Base-by-base conservation (phyloP, 2,797 vertebrate genomes). In the Schizothorax lantsangensis region DNA sequence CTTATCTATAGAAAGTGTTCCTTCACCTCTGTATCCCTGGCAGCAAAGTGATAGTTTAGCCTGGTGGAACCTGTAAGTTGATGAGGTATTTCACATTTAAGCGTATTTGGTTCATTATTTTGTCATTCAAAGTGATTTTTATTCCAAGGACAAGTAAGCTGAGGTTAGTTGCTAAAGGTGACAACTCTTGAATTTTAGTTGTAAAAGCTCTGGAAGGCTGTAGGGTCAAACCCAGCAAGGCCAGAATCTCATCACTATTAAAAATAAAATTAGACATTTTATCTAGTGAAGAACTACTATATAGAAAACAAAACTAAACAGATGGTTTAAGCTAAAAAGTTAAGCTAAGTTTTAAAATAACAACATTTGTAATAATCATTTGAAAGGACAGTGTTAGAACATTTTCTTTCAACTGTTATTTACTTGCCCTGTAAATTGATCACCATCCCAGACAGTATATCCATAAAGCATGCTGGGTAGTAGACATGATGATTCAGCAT, bases 1-100 rank as follows among this genome's bases (percentile, higher is more conserved):
- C 89, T 89, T 89, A 84, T 86, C 89, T 83, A 69, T 73, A 87
- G 87, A 89, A 89, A 89, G 81, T 87, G 89, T 85, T 88, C 86
- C 86, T 86, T 89, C 88, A 90, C 89, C 89, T 88, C 80, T 84
- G 88, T 81, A 81, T 87, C 66, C 59, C 74, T 88, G 71, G 47
- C 3, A 33, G 69, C 84, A 73, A 88, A 86, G 66, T 84, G 83
- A 88, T 74, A 86, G 87, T 87, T 90, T 88, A 90, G 88, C 80
- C 33, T 54, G 40, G 83, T 83, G 85, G 83, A 86, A 91, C 87
- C 62, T 84, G 77, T 84, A 85, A 84, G 47, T 26, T 14, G 47
- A 88, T 81, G 45, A 80, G 49, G 19, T 59, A 43, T 84, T 77
- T 62, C n/a, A 83, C 49, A n/a, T 85, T 21, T 23, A 71, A 43